Percentiles rank a stretch among this genome's conserved stretches.
Conservation (phyloP, 2,888 invertebrate genomes). For the Drosophila cognata region DNA sequence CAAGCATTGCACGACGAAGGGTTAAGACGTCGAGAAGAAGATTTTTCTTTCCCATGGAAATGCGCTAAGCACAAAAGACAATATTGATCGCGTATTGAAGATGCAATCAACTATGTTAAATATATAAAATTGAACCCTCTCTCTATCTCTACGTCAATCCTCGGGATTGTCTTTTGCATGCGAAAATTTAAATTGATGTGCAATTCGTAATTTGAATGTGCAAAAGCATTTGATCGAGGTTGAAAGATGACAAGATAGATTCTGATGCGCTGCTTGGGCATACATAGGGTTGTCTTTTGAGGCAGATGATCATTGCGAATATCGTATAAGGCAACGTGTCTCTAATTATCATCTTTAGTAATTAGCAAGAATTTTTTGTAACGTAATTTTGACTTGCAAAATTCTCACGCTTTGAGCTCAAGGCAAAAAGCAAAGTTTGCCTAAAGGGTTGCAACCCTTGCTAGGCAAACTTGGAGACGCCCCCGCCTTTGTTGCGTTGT, state of each 20-base stretch:
- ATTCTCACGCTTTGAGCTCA: conserved; percentile 61
- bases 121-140: conserved; percentile 67
- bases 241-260: conserved; percentile 39
- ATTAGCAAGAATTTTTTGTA: conserved; percentile 31
- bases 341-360: conserved; percentile 11
- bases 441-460: conserved; percentile 66
- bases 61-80: conserved; percentile 79
- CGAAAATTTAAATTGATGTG: conserved; percentile 81
- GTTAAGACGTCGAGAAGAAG: conserved; percentile 46
- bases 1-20: conserved; percentile 61
- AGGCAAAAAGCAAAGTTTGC: conserved; percentile 35
- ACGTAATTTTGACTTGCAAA: conserved; percentile 36
- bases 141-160: not conserved
- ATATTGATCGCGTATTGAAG: conserved; percentile 80
- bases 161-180: conserved; percentile 71
- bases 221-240: conserved; percentile 56
- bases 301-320: conserved; percentile 28
- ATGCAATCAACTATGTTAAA: conserved; percentile 83
- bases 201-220: conserved; percentile 60
- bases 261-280: not conserved
- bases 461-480: conserved; percentile 24
- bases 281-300: conserved; percentile 14
- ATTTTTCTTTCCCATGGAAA: conserved; percentile 83
- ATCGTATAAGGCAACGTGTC: not conserved
- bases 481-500: conserved; percentile 20